Conservation (phyloP, 2,797 vertebrate species). For the Eupleurogrammus muticus region DNA sequence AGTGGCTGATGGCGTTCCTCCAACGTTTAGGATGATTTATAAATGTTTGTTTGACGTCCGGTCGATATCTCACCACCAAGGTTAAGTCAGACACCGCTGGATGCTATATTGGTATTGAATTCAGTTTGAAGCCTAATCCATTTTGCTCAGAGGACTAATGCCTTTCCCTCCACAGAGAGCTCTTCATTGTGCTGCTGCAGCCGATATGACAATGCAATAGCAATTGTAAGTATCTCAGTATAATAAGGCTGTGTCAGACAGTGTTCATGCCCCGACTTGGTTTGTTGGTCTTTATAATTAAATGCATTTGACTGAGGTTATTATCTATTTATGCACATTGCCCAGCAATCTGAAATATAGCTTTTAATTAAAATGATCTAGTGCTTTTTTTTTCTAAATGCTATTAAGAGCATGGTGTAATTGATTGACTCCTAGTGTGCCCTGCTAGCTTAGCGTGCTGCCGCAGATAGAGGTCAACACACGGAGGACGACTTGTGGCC, state of each 20-base stretch:
- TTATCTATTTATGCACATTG: conserved; percentile 28
- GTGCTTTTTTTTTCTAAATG: conserved; percentile 5
- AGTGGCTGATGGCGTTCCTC: conserved; percentile 41
- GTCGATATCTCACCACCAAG: conserved; percentile 66
- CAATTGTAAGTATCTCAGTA: conserved; percentile 7
- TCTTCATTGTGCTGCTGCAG: conserved; percentile 47
- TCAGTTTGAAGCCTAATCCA: conserved; percentile 65
- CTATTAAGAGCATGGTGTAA: background rate
- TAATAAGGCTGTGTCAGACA: conserved; percentile 21
- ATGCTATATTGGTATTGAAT: conserved; percentile 62
- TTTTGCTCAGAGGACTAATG: conserved; percentile 69
- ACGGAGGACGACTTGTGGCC: conserved; percentile 40
- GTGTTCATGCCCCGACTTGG: background rate
- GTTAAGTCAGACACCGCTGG: conserved; percentile 51
- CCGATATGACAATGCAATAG: conserved; percentile 16
- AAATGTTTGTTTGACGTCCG: conserved; percentile 62
- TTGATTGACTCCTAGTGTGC: conserved; percentile 13
- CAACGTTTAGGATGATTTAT: conserved; percentile 58
- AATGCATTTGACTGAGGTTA: conserved; percentile 9
- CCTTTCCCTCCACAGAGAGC: conserved; percentile 46
- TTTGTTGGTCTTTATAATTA: conserved; percentile 39
- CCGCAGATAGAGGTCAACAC: conserved; percentile 27
- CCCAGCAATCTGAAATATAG: conserved; percentile 17
- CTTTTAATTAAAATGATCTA: conserved; percentile 40
- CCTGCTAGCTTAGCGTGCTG: conserved; percentile 1